Conservation (phyloP, 2,797 vertebrate species). For the Muscicapa striata region DNA sequence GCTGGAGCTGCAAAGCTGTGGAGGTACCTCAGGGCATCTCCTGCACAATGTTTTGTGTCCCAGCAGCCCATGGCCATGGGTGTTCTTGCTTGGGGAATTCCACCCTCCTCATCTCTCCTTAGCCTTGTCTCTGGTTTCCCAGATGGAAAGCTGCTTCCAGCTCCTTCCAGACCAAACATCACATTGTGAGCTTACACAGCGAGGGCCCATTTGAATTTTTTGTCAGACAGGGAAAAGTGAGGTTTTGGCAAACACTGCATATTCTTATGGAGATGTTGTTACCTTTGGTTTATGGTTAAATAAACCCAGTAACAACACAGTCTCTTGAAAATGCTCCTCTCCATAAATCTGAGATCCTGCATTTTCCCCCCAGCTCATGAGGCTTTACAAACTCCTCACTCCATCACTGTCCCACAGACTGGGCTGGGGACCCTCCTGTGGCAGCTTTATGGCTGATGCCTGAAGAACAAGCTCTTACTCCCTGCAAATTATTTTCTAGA, state of each 20-base stretch:
- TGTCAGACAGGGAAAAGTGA: neutral
- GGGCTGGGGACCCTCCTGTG: neutral
- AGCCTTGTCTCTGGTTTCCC: neutral
- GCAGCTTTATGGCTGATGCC: conserved; percentile 28
- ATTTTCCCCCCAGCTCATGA: neutral
- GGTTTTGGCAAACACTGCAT: neutral
- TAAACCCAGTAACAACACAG: conserved; percentile 1
- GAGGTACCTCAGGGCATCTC: neutral
- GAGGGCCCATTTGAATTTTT: neutral
- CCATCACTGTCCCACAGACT: conserved; percentile 4
- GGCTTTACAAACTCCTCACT: neutral
- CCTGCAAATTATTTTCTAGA: conserved; percentile 36
- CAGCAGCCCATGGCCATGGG: neutral
- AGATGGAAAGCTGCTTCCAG: neutral
- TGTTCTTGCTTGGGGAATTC: neutral
- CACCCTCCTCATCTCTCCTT: neutral
- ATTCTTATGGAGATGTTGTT: neutral
- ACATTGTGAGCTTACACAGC: neutral
- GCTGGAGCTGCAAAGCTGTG: neutral
- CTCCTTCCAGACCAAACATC: neutral
- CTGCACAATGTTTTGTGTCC: neutral
- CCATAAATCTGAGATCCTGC: neutral
- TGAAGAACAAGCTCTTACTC: conserved; percentile 23
- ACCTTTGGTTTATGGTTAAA: conserved; percentile 30
- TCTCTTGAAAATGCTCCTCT: neutral